Base-by-base conservation (phyloP, 2,797 vertebrate species). In the Lemur catta region DNA sequence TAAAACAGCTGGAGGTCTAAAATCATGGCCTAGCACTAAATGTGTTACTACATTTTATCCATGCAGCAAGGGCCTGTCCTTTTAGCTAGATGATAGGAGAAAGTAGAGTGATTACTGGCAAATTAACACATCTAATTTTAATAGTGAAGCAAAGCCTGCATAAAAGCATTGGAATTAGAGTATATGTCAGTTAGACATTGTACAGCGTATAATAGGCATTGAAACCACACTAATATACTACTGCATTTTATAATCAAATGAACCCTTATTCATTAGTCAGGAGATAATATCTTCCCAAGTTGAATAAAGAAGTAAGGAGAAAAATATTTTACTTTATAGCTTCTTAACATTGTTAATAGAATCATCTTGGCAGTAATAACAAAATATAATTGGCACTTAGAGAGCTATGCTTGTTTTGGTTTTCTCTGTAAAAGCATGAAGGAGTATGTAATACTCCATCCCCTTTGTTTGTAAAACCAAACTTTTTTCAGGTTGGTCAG, bases 1-100 rank as follows among this genome's bases (percentile, higher is more conserved):
- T 99, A 98, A 98, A 99, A 98, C 98, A 99, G 98, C 98, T 99
- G 98, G 98, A 98, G 98, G 97, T 98, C 98, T 98, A 98, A 98
- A 98, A 98, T 98, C 98, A 98, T 84, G 98, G 98, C 98, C 98
- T 96, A 90, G 95, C 97, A 95, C 98, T 98, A 98, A 98, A 98
- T 95, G 97, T 96, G 95, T 98, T 98, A 95, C 97, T 98, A 97
- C 95, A 93, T 98, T 98, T 98, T 98, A 98, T 97, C 98, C 97
- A 74, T 89, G 94, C 97, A 97, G 98, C 84, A 97, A 98, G 96
- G 98, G 93, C 94, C 94, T 97, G 96, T 97, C 98, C 98, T 98
- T 98, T 97, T 72, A 93, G 71, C 28, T 75, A 89, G 89, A 95
- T 93, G 92, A 98, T 65, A 96, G 97, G 75, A 97, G 97, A 93